Percentiles rank a stretch among this genome's conserved stretches.
phyloP scores from a whole-genome alignment of 2,113 vertebrate species.

The Albula goreensis region DNA sequence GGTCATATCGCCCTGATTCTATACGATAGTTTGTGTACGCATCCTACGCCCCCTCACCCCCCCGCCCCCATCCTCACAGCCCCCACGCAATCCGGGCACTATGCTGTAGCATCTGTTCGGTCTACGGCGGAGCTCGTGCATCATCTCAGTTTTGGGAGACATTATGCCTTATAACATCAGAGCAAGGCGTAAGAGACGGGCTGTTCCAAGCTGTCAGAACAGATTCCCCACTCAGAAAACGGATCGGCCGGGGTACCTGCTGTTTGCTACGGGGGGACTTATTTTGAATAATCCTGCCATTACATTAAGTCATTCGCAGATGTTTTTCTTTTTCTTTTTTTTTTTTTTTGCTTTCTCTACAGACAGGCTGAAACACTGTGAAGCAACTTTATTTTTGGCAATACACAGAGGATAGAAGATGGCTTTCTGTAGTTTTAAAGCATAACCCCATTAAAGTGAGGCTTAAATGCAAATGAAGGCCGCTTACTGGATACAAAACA shows the following conservation, averaged over 20 bases:
- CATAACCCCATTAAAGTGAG: no score
- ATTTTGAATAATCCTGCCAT: background rate
- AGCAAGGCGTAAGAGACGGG: constrained; percentile 14
- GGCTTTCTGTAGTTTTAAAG: background rate
- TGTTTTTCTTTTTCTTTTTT: background rate
- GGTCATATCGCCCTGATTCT: constrained; percentile 51
- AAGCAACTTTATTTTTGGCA: background rate
- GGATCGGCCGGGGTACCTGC: background rate
- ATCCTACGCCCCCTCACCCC: constrained; percentile 34
- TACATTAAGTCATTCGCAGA: background rate
- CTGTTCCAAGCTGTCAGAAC: background rate
- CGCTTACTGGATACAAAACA: background rate
- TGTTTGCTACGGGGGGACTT: background rate
- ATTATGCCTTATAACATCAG: constrained; percentile 53
- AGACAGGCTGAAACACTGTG: background rate
- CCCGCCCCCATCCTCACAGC: background rate
- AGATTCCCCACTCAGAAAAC: background rate
- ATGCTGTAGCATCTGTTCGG: constrained; percentile 60
- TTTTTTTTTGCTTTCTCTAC: background rate
- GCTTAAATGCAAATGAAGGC: no score
- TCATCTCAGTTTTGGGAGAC: constrained; percentile 58
- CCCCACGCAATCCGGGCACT: constrained; percentile 14
- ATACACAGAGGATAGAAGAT: background rate
- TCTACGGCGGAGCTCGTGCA: constrained; percentile 60
- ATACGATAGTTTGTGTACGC: constrained; percentile 41